These are phyloP conservation scores for Trichoplusia ni DNA, from an alignment of 1,140 invertebrate genomes.

Conservation along the genomic window DNA sequence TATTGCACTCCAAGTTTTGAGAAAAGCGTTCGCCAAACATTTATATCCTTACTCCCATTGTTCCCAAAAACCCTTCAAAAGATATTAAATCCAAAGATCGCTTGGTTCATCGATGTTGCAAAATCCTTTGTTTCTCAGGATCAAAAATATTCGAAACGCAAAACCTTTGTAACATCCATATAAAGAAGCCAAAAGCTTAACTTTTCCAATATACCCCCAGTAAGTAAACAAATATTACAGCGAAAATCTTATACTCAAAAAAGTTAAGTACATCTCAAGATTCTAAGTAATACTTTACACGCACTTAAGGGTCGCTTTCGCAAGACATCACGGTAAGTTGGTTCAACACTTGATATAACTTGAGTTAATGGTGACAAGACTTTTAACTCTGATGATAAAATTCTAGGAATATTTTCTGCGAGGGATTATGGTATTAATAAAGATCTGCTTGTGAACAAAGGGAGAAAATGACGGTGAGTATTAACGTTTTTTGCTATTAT, in stretches of 20 bases:
- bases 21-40: too few relatives aligned
- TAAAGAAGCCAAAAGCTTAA: constrained; percentile 13
- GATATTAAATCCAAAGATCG: constrained; percentile 4
- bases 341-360: constrained; percentile 22
- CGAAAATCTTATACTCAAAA: constrained; percentile 15
- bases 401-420: constrained; percentile 2
- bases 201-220: constrained; percentile 22
- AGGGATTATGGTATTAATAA: neutral
- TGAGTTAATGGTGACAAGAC: constrained; percentile 24
- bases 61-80: constrained; percentile 7
- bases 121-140: neutral
- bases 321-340: constrained; percentile 25
- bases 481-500: too few relatives aligned
- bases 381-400: constrained; percentile 23
- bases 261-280: constrained; percentile 27
- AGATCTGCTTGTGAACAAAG: neutral
- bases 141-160: neutral
- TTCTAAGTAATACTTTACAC: constrained; percentile 29
- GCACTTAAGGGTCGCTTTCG: constrained; percentile 13
- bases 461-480: too few relatives aligned
- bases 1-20: too few relatives aligned
- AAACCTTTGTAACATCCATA: constrained; percentile 21
- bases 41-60: too few relatives aligned
- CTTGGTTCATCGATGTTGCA: constrained; percentile 1
- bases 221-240: constrained; percentile 29